A percentile compares a stretch with the other conserved stretches of the same genome.
Evolutionary conservation across 2,797 vertebrate species (phyloP).

Genomic region (Tangara arthus): DNA sequence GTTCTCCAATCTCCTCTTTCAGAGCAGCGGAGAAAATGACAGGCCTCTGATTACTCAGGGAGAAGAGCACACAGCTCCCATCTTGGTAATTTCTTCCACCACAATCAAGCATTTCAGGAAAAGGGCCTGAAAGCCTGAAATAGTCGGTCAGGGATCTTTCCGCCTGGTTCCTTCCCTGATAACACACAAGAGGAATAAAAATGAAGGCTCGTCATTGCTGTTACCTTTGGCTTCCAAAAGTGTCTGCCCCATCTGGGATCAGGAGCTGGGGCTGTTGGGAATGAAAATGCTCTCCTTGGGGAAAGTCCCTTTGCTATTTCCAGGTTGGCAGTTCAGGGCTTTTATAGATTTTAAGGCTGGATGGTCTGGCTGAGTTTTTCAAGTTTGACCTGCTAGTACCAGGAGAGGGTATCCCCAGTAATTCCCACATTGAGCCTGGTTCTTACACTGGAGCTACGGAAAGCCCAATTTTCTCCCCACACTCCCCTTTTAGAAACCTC

Average conservation of each 20-base stretch:
- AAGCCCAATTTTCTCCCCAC: not conserved
- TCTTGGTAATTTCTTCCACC: conserved; percentile 39
- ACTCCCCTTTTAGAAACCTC: not conserved
- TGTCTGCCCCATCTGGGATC: not conserved
- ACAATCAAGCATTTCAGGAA: conserved; percentile 50
- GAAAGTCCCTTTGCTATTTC: not conserved
- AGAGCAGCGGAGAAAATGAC: conserved; percentile 24
- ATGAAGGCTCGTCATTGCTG: not conserved
- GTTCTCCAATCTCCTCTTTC: not conserved
- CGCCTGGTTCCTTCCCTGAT: not conserved
- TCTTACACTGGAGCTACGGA: not conserved
- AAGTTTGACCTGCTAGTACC: not conserved
- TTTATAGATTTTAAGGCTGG: not conserved
- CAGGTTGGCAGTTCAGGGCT: not conserved
- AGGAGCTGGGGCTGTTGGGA: not conserved
- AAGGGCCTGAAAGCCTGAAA: conserved; percentile 44
- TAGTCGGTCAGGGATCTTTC: not conserved
- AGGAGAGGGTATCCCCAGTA: not conserved
- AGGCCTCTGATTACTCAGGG: conserved; percentile 41
- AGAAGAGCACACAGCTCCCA: not conserved
- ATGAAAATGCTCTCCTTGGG: not conserved
- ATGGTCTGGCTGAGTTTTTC: not conserved
- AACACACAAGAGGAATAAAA: not conserved
- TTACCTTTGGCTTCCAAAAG: not conserved
- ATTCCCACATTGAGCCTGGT: not conserved